Conservation (phyloP, 1,140 invertebrate species). For the Eubasilissa regina region DNA sequence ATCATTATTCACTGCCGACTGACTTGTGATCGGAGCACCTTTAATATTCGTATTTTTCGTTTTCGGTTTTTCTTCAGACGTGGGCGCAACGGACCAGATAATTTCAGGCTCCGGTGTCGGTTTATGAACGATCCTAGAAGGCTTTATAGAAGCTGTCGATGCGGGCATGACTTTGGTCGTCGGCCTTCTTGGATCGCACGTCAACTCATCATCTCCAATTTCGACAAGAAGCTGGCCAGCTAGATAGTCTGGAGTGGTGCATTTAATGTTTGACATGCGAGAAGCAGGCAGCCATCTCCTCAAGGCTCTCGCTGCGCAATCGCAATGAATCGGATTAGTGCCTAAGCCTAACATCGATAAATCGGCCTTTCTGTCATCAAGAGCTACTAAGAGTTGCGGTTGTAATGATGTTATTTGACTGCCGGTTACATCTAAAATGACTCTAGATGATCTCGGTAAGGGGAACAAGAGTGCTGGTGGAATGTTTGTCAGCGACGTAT, state of each 20-base stretch:
- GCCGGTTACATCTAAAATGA: conserved; percentile 84
- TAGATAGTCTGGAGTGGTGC: conserved; percentile 80
- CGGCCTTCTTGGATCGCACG: conserved; percentile 79
- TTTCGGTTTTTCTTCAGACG: conserved; percentile 72
- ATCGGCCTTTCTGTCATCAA: conserved; percentile 85
- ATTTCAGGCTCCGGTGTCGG: conserved; percentile 85
- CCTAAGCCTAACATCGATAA: conserved; percentile 81
- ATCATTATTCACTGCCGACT: conserved; percentile 82
- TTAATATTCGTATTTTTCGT: conserved; percentile 74
- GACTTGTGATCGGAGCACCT: conserved; percentile 73
- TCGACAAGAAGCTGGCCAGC: conserved; percentile 79
- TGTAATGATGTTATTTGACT: conserved; percentile 83
- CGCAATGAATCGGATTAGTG: conserved; percentile 87
- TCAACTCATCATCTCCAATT: conserved; percentile 85
- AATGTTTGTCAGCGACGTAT: conserved; percentile 84
- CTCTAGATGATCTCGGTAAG: conserved; percentile 88
- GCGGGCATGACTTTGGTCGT: conserved; percentile 72
- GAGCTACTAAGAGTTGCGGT: conserved; percentile 82
- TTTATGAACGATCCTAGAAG: conserved; percentile 71
- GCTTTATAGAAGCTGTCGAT: conserved; percentile 64
- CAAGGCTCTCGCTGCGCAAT: conserved; percentile 86
- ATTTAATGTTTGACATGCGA: conserved; percentile 76
- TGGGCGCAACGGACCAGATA: conserved; percentile 87
- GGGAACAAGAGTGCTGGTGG: conserved; percentile 89
- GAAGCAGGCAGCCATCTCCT: conserved; percentile 82